Conservation (phyloP, 1,140 invertebrate species). For the Dinoponera quadriceps region DNA sequence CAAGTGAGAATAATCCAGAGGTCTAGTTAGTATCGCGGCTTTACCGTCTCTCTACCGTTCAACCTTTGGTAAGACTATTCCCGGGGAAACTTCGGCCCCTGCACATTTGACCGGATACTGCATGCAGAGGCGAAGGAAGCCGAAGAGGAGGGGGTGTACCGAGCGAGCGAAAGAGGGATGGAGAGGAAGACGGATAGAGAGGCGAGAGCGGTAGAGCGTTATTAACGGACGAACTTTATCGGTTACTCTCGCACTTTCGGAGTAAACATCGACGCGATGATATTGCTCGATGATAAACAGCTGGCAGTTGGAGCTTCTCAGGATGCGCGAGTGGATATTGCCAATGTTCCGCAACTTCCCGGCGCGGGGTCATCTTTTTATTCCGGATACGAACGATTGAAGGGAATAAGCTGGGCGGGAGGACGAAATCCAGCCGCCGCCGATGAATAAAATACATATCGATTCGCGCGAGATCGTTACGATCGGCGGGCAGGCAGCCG, state of each 20-base stretch:
- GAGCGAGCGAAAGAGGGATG: not conserved
- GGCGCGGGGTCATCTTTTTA: constrained; percentile 25
- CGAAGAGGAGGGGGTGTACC: constrained; percentile 23
- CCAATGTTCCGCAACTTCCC: constrained; percentile 29
- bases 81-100: not conserved
- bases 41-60: constrained; percentile 3
- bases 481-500: not conserved
- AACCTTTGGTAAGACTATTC: constrained; percentile 26
- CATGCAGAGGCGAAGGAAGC: constrained; percentile 25
- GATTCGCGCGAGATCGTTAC: not conserved
- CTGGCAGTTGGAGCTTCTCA: constrained; percentile 37
- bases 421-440: not conserved
- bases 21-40: constrained; percentile 17
- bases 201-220: constrained; percentile 50
- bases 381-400: constrained; percentile 30
- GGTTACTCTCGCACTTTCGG: constrained; percentile 68
- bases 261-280: constrained; percentile 66
- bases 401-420: not conserved
- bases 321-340: constrained; percentile 44
- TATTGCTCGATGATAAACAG: constrained; percentile 72
- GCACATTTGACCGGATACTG: constrained; percentile 45
- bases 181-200: constrained; percentile 22
- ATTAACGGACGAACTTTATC: constrained; percentile 76
- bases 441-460: constrained; percentile 12
- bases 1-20: not conserved